A percentile compares a stretch with the other conserved stretches of the same genome.
Conservation (phyloP, 2,113 vertebrate genomes). For the Albula goreensis region DNA sequence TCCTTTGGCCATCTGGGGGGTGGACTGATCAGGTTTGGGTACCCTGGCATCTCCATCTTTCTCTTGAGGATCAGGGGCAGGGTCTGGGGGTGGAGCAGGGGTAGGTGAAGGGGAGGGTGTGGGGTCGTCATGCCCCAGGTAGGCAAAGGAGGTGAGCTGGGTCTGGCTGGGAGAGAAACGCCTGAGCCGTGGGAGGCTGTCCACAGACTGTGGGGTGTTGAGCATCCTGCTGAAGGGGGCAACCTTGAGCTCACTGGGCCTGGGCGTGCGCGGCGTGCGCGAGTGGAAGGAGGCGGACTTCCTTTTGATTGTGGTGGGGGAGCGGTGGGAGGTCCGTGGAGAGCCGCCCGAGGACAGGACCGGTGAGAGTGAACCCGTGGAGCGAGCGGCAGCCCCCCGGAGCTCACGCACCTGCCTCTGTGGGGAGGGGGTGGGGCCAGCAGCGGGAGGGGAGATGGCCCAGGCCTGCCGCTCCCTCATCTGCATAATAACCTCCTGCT, state of each 20-base stretch:
- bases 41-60: background rate
- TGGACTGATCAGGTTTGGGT: background rate
- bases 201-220: conserved; percentile 89
- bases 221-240: conserved; percentile 88
- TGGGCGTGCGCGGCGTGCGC: conserved; percentile 85
- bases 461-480: conserved; percentile 91
- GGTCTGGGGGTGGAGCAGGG: conserved; percentile 25
- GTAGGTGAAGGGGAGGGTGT: conserved; percentile 47
- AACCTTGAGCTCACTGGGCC: conserved; percentile 89
- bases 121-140: conserved; percentile 79
- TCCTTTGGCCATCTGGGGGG: background rate
- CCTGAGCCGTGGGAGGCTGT: conserved; percentile 89
- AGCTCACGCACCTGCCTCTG: conserved; percentile 84
- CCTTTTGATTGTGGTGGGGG: conserved; percentile 80
- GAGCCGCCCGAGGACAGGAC: conserved; percentile 75
- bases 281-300: conserved; percentile 82
- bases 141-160: conserved; percentile 86
- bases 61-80: background rate
- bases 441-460: conserved; percentile 86
- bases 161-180: conserved; percentile 87
- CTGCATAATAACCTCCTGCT: conserved; percentile 94
- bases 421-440: conserved; percentile 71
- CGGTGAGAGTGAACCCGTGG: conserved; percentile 76
- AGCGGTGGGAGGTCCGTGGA: conserved; percentile 75
- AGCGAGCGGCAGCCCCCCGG: conserved; percentile 75